Percentiles rank a stretch among this genome's conserved stretches.
Evolutionary conservation across 1,140 invertebrate genomes (phyloP).

Genomic region (Megathymus violae): DNA sequence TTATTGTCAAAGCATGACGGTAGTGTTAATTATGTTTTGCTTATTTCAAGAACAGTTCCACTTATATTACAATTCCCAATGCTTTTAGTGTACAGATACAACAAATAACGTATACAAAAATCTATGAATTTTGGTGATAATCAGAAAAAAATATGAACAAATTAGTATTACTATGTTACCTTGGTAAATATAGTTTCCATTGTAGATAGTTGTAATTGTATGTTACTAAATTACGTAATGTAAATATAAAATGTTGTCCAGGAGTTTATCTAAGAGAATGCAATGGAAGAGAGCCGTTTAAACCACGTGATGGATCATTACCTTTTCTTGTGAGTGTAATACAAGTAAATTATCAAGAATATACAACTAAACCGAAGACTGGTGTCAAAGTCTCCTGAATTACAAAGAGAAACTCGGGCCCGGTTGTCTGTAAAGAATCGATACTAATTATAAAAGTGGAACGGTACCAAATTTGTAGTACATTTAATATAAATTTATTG

Average conservation of each 20-base stretch:
- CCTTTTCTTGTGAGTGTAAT: slow-evolving; percentile 62
- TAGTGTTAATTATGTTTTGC: slow-evolving; percentile 8
- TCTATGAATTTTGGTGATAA: not conserved
- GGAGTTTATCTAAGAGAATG: slow-evolving; percentile 25
- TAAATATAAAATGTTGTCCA: not conserved
- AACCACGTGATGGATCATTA: slow-evolving; percentile 49
- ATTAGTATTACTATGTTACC: slow-evolving; percentile 6
- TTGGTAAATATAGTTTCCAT: slow-evolving; percentile 18
- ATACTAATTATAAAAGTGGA: no score
- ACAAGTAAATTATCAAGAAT: no score
- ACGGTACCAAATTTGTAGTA: no score
- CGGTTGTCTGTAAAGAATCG: no score
- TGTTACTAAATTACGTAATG: slow-evolving; percentile 2
- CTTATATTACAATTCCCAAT: not conserved
- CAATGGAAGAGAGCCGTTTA: slow-evolving; percentile 51
- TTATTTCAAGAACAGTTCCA: not conserved
- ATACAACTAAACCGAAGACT: no score
- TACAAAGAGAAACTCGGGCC: no score
- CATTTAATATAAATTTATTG: no score
- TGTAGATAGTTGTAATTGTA: slow-evolving; percentile 3
- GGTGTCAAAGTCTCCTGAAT: no score
- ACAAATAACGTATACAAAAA: no score
- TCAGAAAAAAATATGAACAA: slow-evolving; percentile 17
- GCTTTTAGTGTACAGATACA: not conserved
- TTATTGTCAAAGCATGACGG: not conserved